Evolutionary conservation across 2,113 vertebrate genomes (phyloP), one percentile per base, ranked within the genome.

Genomic region (Myotis yumanensis): DNA sequence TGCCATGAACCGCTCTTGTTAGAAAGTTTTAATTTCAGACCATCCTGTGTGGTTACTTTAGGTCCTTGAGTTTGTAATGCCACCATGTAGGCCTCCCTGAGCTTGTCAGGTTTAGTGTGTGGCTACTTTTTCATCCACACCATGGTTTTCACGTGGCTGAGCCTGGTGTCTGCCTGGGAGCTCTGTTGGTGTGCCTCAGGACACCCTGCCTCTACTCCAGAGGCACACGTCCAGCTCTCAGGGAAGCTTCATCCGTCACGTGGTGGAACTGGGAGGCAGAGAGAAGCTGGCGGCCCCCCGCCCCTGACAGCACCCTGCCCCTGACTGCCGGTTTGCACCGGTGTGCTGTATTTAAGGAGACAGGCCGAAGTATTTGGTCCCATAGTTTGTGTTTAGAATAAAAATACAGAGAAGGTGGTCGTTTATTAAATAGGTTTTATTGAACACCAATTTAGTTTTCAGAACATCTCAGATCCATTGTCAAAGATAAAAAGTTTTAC

Each of bases 401-500:
- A 90, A 57, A 59, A 48, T 73, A 86, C 5, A 51, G 73, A 46
- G 30, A 73, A 54, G 12, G 2, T 4, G 35, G 10, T 48, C 15
- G 12, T 80, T 93, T 95, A 84, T 87, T 91, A 86, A 68, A 69
- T 46, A 89, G 4, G 37, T 71, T 96, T 97, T 97, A 95, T 93
- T 94, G 71, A 77, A 94, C 23, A 71, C 23, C 35, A 68, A 7
- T 64, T 95, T 91, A 71, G n/a, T 68, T 95, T 83, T 12, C 40
- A 40, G 20, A 84, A 84, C 23, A 83, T 51, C 81, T 93, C n/a
- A 85, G 52, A 32, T 57, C 72, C 37, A 57, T 71, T 73, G 71
- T 75, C 91, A 89, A 80, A 75, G 40, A 69, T 35, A 87, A 89
- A 85, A 72, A 51, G n/a, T 68, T 22, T 76, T 71, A 28, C 75